Percentiles rank a stretch among this genome's conserved stretches.
Evolutionary conservation across 2,888 invertebrate genomes (phyloP).

Genomic region (Aleiodes testaceus): DNA sequence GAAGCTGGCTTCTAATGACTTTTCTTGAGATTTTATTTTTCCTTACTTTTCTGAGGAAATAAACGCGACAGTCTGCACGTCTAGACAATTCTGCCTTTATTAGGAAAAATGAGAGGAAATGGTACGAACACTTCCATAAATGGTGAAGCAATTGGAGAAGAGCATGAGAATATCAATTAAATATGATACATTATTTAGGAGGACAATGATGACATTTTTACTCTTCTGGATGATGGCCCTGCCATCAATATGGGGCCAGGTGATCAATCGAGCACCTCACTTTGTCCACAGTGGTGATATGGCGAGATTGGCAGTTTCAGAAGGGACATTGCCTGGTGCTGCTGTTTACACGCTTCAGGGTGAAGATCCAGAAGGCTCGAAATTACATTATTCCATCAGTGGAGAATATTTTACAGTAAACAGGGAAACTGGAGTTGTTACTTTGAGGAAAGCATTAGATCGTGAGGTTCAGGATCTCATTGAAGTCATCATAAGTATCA

Average conservation of each 20-base stretch:
- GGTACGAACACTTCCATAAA: conserved; percentile 38
- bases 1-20: conserved; percentile 66
- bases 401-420: conserved; percentile 89
- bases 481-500: conserved; percentile 88
- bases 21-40: conserved; percentile 50
- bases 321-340: conserved; percentile 83
- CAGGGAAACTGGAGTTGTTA: conserved; percentile 82
- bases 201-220: conserved; percentile 64
- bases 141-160: conserved; percentile 1
- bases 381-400: conserved; percentile 84
- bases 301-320: conserved; percentile 82
- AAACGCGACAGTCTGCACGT: neutral
- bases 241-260: conserved; percentile 72
- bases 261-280: conserved; percentile 82
- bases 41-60: conserved; percentile 38
- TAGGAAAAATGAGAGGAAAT: conserved; percentile 1
- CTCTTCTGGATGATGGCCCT: conserved; percentile 55
- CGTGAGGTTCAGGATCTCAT: conserved; percentile 81
- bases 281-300: conserved; percentile 87
- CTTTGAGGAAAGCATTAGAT: conserved; percentile 81
- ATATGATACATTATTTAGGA: conserved; percentile 9
- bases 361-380: conserved; percentile 84
- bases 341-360: conserved; percentile 85
- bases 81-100: conserved; percentile 14
- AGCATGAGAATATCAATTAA: neutral